These are phyloP conservation scores for Ditula angustiorana DNA, from an alignment of 2,888 invertebrate genomes.

Conservation along the genomic window DNA sequence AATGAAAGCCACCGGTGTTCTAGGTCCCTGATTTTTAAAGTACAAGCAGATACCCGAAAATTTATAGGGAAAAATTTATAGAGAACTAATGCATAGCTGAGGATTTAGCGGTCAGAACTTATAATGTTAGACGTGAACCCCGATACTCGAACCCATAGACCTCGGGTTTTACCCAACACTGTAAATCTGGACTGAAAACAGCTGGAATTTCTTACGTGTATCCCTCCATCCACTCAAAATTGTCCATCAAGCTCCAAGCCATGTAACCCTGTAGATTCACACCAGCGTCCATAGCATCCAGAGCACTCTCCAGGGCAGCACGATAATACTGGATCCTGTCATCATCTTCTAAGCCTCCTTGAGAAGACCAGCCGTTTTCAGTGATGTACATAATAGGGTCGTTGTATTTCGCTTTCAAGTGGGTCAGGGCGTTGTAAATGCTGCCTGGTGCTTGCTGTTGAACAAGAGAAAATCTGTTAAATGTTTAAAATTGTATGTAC, in stretches of 20 bases:
- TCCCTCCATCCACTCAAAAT: conserved; percentile 87
- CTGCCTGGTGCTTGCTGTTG: conserved; percentile 84
- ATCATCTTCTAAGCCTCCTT: conserved; percentile 69
- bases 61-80: no score
- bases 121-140: no score
- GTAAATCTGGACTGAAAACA: no score
- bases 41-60: no score
- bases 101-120: no score
- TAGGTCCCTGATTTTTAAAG: no score
- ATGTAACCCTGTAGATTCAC: conserved; percentile 82
- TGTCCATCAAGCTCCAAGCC: conserved; percentile 88
- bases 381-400: conserved; percentile 84
- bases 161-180: no score
- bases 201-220: conserved; percentile 79
- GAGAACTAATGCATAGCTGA: no score
- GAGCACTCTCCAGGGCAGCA: conserved; percentile 69
- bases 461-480: conserved; percentile 17
- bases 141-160: no score
- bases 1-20: no score
- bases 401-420: conserved; percentile 77
- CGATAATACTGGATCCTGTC: conserved; percentile 74
- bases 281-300: conserved; percentile 74
- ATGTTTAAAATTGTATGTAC: no score
- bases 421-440: conserved; percentile 80
- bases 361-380: conserved; percentile 85